Percentiles rank a stretch among this genome's conserved stretches.
These are phyloP conservation scores for Parthenolecanium corni DNA, from an alignment of 2,888 invertebrate species.

Conservation along the genomic window DNA sequence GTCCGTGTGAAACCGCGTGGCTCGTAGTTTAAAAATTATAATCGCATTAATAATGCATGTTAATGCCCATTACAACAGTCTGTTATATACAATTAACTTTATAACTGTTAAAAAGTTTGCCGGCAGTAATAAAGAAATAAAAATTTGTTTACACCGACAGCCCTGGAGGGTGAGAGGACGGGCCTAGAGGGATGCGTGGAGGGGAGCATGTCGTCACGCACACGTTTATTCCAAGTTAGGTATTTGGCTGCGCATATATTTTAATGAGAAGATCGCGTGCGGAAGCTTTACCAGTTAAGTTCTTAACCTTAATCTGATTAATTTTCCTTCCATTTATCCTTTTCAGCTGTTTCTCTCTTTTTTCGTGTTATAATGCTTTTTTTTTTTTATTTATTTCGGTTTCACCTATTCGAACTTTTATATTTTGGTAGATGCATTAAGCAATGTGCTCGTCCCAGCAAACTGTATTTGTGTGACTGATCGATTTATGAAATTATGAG, in stretches of 20 bases:
- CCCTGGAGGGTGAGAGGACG: too few species aligned
- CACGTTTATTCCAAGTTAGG: slow-evolving; percentile 8
- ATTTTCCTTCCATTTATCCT: slow-evolving; percentile 17
- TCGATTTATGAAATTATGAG: too few species aligned
- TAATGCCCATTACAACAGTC: slow-evolving; percentile 20
- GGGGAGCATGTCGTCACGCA: slow-evolving; percentile 25
- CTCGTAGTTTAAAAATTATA: slow-evolving; percentile 26
- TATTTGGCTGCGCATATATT: slow-evolving; percentile 16
- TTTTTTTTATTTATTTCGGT: too few species aligned
- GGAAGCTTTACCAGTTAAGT: slow-evolving; percentile 25
- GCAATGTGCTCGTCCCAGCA: too few species aligned
- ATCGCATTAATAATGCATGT: slow-evolving; percentile 27
- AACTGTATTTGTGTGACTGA: too few species aligned
- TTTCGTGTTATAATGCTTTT: too few species aligned
- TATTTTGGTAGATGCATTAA: too few species aligned
- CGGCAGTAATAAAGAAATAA: slow-evolving; percentile 27
- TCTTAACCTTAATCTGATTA: slow-evolving; percentile 28
- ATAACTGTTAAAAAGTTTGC: slow-evolving; percentile 28
- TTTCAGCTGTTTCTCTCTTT: too few species aligned
- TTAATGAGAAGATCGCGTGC: slow-evolving; percentile 28
- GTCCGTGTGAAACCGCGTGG: background rate
- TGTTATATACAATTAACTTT: slow-evolving; percentile 27
- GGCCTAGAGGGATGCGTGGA: too few species aligned
- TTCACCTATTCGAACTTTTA: too few species aligned
- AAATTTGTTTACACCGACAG: slow-evolving; percentile 11